Base-by-base conservation (phyloP, 1,140 invertebrate species). In the Drosophila kepulauana region DNA sequence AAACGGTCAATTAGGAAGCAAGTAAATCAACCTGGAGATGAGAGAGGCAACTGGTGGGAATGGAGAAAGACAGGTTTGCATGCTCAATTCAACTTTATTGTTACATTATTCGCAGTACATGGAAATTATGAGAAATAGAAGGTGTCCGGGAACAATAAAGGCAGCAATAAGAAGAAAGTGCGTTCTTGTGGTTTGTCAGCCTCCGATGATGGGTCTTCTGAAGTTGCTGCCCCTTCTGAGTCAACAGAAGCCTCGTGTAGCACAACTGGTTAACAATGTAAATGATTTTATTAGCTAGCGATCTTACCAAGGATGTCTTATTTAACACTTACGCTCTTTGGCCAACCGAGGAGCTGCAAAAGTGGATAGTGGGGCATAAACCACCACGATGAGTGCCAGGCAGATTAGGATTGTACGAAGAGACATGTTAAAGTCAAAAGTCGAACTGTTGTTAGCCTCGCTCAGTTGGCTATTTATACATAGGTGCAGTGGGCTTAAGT, bases 61-160 rank as follows among this genome's bases (percentile, higher is more conserved):
- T 91, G 87, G 78, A 73, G 88, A 20, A 91, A 75, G 58, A 86
- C 73, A 91, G 81, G 89, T 91, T 13, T 81, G 20, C 59, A 69
- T 56, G 54, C 59, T 75, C 51, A 71, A 52, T 5, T 43, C 16
- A n/a, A 5, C 25, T 41, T 65, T 58, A 35, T 16, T 43, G 6
- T 51, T 33, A 49, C 3, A n/a, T 16, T 54, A 43, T 1, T 30
- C n/a, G 15, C 20, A 30, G 16, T 45, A 13, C 3, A 8, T 11
- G 11, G 20, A 25, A 41, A n/a, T 71, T 66, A 76, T 13, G 28
- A 1, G 7, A 35, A 67, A 11, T 82, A 86, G 43, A 71, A 86
- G 7, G 45, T 6, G 10, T 67, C 13, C 11, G 82, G 79, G 20
- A 73, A 73, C 4, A 86, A 45, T 3, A 87, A 13, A 1, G 82